Evolutionary conservation across 30 jellyfish, hydroid and myxozoan genomes (phyloP).

Genomic region (Turritopsis dohrnii): DNA sequence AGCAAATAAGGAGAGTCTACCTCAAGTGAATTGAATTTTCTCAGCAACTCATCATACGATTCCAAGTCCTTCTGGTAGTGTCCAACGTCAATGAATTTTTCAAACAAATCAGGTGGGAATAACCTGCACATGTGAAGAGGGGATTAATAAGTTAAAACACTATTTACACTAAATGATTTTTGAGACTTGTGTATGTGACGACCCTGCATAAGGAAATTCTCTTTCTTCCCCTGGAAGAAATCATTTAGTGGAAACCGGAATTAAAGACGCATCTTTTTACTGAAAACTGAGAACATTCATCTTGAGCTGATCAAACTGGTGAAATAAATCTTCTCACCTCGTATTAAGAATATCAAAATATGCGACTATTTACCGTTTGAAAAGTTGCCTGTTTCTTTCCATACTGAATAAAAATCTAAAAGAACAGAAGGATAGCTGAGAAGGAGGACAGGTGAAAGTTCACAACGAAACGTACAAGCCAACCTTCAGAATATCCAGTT

Average conservation of each 20-base stretch:
- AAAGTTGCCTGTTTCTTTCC: constrained; percentile 92
- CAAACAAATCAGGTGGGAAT: constrained; percentile 78
- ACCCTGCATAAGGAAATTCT: too few species aligned
- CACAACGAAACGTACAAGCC: too few species aligned
- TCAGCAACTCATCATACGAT: constrained; percentile 55
- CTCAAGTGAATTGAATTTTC: constrained; percentile 45
- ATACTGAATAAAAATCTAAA: constrained; percentile 86
- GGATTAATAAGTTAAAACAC: neutral
- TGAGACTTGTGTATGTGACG: too few species aligned
- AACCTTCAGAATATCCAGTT: constrained; percentile 3
- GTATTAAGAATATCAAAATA: too few species aligned
- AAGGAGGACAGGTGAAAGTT: too few species aligned
- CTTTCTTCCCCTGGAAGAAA: too few species aligned
- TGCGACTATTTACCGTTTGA: constrained; percentile 50
- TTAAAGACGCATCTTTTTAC: neutral
- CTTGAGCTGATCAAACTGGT: too few species aligned
- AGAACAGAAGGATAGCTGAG: too few species aligned
- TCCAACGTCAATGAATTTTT: constrained; percentile 86
- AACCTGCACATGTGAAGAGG: constrained; percentile 32
- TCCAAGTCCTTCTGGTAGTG: constrained; percentile 82
- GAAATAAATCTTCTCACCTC: neutral
- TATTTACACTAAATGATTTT: too few species aligned
- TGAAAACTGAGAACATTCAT: neutral
- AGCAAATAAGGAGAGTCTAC: constrained; percentile 16
- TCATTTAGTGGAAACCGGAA: neutral